phyloP scores from a whole-genome alignment of 2,113 vertebrate genomes.

The Anguilla japonica region DNA sequence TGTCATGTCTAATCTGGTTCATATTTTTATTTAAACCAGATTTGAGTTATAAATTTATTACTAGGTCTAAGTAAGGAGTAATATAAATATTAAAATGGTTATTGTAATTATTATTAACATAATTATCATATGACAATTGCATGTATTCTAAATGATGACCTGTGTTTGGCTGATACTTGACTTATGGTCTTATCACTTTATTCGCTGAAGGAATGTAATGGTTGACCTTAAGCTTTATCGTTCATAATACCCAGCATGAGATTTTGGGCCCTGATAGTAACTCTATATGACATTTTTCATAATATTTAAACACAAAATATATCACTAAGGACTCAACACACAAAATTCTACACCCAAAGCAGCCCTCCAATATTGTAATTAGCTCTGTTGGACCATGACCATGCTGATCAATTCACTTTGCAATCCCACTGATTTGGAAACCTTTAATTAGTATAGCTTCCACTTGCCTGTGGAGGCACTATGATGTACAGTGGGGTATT shows the following conservation, averaged over 20 bases:
- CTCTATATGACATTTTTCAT: no score
- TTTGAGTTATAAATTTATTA: neutral
- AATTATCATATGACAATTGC: neutral
- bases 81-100: neutral
- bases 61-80: neutral
- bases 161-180: neutral
- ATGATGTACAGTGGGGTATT: neutral
- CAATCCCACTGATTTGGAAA: neutral
- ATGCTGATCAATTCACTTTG: neutral
- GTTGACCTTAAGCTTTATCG: no score
- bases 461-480: neutral
- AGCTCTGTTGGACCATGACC: no score
- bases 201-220: neutral
- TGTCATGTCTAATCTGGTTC: neutral
- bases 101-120: neutral
- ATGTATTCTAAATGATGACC: neutral
- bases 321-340: no score
- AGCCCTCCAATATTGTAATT: no score
- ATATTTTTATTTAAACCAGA: neutral
- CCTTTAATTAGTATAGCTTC: neutral
- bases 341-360: no score
- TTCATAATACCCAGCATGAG: neutral
- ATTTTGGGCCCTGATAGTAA: no score
- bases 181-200: neutral
- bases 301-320: no score